Evolutionary conservation across 1,140 invertebrate genomes (phyloP).

Genomic region (Theocolax elegans): DNA sequence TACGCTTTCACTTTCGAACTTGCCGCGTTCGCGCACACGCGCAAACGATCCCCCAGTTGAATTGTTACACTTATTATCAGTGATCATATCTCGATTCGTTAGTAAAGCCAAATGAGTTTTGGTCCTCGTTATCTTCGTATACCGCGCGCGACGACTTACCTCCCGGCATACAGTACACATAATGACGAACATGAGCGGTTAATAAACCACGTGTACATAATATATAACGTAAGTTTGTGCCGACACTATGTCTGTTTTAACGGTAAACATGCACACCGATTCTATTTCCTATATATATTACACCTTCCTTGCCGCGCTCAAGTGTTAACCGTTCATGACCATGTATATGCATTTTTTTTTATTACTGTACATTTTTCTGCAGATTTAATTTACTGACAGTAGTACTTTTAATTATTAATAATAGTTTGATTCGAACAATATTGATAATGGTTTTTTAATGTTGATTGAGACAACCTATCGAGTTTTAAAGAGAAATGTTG

Average conservation of each 20-base stretch:
- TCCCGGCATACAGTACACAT: not conserved
- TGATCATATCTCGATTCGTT: conserved; percentile 45
- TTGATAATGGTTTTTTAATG: too few species aligned
- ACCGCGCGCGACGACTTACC: conserved; percentile 36
- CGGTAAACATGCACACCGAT: conserved; percentile 28
- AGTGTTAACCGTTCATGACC: not conserved
- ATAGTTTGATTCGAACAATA: too few species aligned
- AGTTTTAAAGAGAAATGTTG: too few species aligned
- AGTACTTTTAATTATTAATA: too few species aligned
- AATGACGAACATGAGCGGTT: conserved; percentile 32
- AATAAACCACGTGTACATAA: conserved; percentile 10
- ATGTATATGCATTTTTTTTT: not conserved
- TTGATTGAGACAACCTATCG: too few species aligned
- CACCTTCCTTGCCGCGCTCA: not conserved
- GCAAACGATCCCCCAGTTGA: too few species aligned
- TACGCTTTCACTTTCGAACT: conserved; percentile 57
- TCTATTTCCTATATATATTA: too few species aligned
- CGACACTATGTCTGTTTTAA: conserved; percentile 14
- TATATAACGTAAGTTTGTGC: too few species aligned
- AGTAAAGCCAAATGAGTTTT: conserved; percentile 53
- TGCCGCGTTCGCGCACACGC: conserved; percentile 11
- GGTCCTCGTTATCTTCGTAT: conserved; percentile 33
- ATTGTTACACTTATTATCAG: conserved; percentile 8
- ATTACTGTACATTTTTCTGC: too few species aligned
- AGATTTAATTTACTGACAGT: too few species aligned